Evolutionary conservation across 2,888 invertebrate genomes (phyloP), one percentile per base, ranked within the genome.

Genomic region (Chaetogeoica ovagalla): DNA sequence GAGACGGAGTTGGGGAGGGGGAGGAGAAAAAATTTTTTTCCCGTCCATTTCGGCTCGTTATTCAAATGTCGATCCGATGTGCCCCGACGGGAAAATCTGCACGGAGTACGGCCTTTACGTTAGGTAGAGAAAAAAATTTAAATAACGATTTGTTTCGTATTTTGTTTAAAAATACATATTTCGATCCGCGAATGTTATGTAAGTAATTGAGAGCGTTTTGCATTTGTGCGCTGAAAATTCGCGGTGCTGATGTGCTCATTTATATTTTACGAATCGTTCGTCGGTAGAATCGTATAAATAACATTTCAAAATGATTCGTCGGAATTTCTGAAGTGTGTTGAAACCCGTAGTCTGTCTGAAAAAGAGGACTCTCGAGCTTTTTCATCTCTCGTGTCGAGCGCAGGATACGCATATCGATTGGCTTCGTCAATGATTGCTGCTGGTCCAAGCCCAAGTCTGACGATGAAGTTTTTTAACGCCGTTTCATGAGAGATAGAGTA

Each of bases 41-140:
- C 30, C 57, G 11, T 39, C 19, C 52, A 19, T 69, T 71, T 62
- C n/a, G 52, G 72, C 5, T 48, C 48, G 17, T 73, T 72, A 72
- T 72, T 73, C 30, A 30, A 62, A 62, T 62, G 62, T 73, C 62
- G 72, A 73, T 62, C 52, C 4, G n/a, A 73, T 73, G 8, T 48
- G 11, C 48, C n/a, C n/a, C 52, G 72, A 48, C 62, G 72, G 72
- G 62, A 73, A 73, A 73, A 52, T 73, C 19, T 52, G 62, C 48
- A 62, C 8, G 15, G 30, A 19, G 55, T n/a, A 48, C 30, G 30
- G 52, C 62, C 72, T 73, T 62, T 62, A 30, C 1, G 30, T 52
- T 62, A 62, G 48, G 11, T 48, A 2, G 13, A 37, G 23, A 73
- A 73, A 62, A n/a, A 62, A 52, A 72, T 62, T 72, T 7, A 73